These are phyloP conservation scores for Hyposoter dolosus DNA, from an alignment of 2,888 invertebrate genomes.

Conservation along the genomic window DNA sequence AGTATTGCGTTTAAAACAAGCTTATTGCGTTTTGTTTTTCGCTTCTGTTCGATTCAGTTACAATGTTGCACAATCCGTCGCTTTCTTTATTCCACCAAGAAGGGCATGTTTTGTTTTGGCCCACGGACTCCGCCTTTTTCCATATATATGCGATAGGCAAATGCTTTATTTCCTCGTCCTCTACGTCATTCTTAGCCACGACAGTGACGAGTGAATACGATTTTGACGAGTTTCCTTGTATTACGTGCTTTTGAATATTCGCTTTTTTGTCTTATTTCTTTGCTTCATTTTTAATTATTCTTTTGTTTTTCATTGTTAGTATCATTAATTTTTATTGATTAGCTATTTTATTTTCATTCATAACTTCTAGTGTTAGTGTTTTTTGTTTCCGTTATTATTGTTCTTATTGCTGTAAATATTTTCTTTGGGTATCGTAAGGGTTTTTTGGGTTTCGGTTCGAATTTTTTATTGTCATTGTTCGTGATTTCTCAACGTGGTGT, in stretches of 20 bases:
- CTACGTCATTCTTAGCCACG: slow-evolving; percentile 7
- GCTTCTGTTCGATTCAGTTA: background rate
- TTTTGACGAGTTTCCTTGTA: background rate
- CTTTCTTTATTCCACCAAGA: background rate
- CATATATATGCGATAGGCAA: slow-evolving; percentile 5
- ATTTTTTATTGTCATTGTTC: no score
- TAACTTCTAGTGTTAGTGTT: background rate
- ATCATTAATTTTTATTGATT: background rate
- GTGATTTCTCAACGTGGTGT: no score
- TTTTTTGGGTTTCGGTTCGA: no score
- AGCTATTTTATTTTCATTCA: no score
- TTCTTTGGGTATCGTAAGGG: slow-evolving; percentile 16
- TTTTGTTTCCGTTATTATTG: background rate
- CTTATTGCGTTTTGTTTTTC: slow-evolving; percentile 9
- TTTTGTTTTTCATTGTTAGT: no score
- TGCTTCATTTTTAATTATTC: background rate
- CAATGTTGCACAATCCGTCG: slow-evolving; percentile 6
- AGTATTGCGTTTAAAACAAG: background rate
- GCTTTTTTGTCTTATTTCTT: background rate
- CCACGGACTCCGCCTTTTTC: background rate
- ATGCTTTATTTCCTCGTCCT: slow-evolving; percentile 6
- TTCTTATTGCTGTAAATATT: background rate
- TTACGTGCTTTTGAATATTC: slow-evolving; percentile 17
- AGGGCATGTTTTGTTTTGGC: background rate
- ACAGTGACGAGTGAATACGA: slow-evolving; percentile 8